Base-by-base conservation (phyloP, 2,888 invertebrate species). In the Eumerus sabulonum region DNA sequence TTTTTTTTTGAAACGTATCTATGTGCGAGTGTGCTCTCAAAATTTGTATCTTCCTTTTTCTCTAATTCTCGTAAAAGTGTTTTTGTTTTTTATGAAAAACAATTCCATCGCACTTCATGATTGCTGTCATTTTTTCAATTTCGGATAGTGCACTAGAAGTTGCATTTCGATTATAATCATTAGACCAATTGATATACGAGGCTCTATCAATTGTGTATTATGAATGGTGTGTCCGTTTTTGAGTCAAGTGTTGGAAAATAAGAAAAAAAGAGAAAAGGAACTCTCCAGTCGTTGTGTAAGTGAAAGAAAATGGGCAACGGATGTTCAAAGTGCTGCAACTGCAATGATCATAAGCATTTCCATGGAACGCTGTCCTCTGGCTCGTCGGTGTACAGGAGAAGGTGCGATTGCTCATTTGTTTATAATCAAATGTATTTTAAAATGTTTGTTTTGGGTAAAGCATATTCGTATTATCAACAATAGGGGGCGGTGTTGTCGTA, bases 311-410 rank as follows among this genome's bases (percentile, higher is more conserved):
- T 89, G 89, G 89, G 89, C 83, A 89, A 89, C 86, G 87, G 88
- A 83, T 89, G 89, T 83, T 88, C 89, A 35, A 88, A 88, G 83
- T 89, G 89, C 84, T 89, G 89, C 83, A 85, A 88, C 77, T 88
- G 88, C 83, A 86, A 85, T 81, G 86, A 88, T 64, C 86, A 86
- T 76, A 87, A 88, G 79, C 85, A 88, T 82, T 84, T 85, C 62
- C 84, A 87, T 60, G 86, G 86, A 82, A 86, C 86, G 66, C 85
- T 89, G 64, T 89, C 89, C 62, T 87, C 79, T 51, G 85, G 86
- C 59, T 88, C 88, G 73, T 89, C 89, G 27, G 85, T 89, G 36
- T 89, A 89, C 83, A 86, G 86, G 66, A 88, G 85, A 87, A 89
- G 89, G 89, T 89, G 86, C 83, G 79, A 76, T 53, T 12, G 12